Evolutionary conservation across 2,888 invertebrate species (phyloP), one percentile per base, ranked within the genome.

Genomic region (Protodeltote pygarga): DNA sequence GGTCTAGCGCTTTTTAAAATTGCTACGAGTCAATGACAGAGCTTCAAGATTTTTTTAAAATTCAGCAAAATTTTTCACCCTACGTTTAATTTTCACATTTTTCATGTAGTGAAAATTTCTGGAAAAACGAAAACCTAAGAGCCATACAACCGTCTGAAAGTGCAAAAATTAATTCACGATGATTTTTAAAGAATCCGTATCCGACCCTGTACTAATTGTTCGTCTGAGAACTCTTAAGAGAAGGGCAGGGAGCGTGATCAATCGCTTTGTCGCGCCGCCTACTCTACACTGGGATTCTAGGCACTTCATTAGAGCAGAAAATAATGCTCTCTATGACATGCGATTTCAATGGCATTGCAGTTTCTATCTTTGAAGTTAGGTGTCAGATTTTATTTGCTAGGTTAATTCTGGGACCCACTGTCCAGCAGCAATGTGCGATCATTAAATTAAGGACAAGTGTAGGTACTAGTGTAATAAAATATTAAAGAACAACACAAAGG

Each of bases 211-310:
- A 64, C 60, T 58, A 67, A 64, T 67, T 67, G 64, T 64, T 59
- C 27, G 25, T 35, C 23, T 16, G 35, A 64, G 65, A 40, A 40
- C 57, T 50, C 66, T 72, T 33, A 14, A 31, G 24, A 23, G 20
- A 27, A 44, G 54, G 25, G 38, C 25, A 37, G 51, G 41, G 67
- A 50, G 45, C 81, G 81, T 81, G 82, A 79, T 80, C 82, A 81
- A 81, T 81, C 79, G 75, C 81, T 75, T 75, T 77, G 78, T 71
- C 65, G 55, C 49, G 61, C 54, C 52, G 51, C 63, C 55, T 50
- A 49, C 48, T 58, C 44, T 19, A 19, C 39, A 38, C 48, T 27
- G 57, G 45, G 44, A 38, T 51, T 33, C 52, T 23, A 46, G 50
- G 35, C 50, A 49, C 66, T 66, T 68, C 46, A 57, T 63, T 63